Evolutionary conservation across 2,113 vertebrate species (phyloP), one percentile per base, ranked within the genome.

Genomic region (Grallaria varia): DNA sequence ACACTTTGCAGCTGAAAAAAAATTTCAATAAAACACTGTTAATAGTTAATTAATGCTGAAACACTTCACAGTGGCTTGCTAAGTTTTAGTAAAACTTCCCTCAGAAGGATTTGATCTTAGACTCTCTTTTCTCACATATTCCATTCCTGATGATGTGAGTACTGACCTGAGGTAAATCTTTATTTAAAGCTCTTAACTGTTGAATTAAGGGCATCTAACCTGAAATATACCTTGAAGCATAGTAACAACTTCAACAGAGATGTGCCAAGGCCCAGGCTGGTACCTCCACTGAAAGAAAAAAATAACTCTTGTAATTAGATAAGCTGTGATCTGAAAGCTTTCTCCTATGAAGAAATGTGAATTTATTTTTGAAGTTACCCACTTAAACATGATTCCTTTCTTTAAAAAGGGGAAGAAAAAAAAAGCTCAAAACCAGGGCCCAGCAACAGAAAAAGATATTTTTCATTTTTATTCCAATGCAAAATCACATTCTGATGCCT

Each of bases 191-290:
- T 42, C 28, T 64, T 56, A 69, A 45, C 5, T 62, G 9, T 33
- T 87, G 40, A 56, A 68, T 72, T 79, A 53, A 15, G 24, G 13
- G 24, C 45, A 10, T 56, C 12, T 44, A 72, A 31, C 16, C 12
- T 45, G 13, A 53, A 60, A 90, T 27, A 66, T 12, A 11, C 4
- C 21, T 58, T 66, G 40, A 89, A 73, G 12, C 11, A 39, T 13
- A 28, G 14, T 14, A 73, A 39, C 6, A 58, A 1, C 50, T 83
- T 82, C 10, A 37, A 23, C 0, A 2, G 9, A 30, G 8, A 16
- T 19, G 9, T 47, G 4, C 3, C 33, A 55, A 35, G 24, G 27
- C 6, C 13, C 27, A 66, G 24, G 4, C 3, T 6, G 2, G 1
- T 73, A 40, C 4, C 25, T 75, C 10, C 14, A 40, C 8, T 20